A percentile compares a stretch with the other conserved stretches of the same genome.
Evolutionary conservation across 2,113 vertebrate genomes (phyloP).

Genomic region (Bos javanicus): DNA sequence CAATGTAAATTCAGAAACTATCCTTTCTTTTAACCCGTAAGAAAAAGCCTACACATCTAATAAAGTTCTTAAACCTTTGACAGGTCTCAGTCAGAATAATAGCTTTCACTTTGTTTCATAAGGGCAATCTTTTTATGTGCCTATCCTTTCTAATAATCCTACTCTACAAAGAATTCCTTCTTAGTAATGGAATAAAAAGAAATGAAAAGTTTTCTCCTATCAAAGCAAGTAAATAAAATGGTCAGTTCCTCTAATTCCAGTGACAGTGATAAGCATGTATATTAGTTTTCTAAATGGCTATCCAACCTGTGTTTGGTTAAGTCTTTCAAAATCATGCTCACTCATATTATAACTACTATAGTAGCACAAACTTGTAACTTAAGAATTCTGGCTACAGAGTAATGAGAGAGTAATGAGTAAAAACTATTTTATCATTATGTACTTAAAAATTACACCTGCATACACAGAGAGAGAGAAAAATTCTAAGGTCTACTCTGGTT

Average conservation of each 20-base stretch:
- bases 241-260: not conserved
- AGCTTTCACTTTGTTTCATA: not conserved
- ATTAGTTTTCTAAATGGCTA: constrained; percentile 21
- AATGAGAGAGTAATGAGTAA: not conserved
- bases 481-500: not conserved
- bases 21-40: not conserved
- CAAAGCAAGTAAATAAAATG: constrained; percentile 15
- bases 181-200: not conserved
- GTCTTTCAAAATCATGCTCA: constrained; percentile 6
- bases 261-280: not conserved
- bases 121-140: not conserved
- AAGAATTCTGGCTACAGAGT: not conserved
- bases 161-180: not conserved
- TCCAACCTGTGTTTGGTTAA: not conserved
- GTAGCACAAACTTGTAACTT: not conserved
- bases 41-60: not conserved
- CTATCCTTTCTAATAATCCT: not conserved
- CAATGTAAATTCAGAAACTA: not conserved
- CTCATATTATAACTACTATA: not conserved
- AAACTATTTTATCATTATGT: not conserved
- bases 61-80: not conserved
- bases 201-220: not conserved
- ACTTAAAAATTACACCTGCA: not conserved
- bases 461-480: not conserved
- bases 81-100: constrained; percentile 26